Evolutionary conservation across 2,888 invertebrate genomes (phyloP), one percentile per base, ranked within the genome.

Genomic region (Kuschelorhynchus macadamiae): DNA sequence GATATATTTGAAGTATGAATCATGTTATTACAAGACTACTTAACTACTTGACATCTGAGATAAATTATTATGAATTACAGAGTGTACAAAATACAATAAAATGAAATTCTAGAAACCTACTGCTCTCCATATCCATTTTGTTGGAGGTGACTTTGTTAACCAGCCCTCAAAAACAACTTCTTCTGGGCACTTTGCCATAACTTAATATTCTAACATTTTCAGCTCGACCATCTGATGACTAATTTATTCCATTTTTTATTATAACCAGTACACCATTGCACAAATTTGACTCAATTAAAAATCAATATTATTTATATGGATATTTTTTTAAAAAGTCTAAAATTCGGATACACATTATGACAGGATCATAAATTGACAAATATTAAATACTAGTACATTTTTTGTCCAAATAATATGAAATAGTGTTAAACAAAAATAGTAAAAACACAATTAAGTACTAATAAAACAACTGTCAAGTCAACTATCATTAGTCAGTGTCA

Each of bases 111-210:
- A 2, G n/a, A 16, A 41, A 90, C 94, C 92, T 88, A 97, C 97
- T 85, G 96, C 95, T 88, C 95, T 90, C 91, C 94, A 96, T 81
- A 95, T 91, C 77, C 93, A 88, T 86, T 94, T 96, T 66, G 93
- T 91, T 67, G 97, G 97, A 76, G 97, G 97, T 67, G 97, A 97
- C 87, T 97, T 97, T 70, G 93, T 95, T 78, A 97, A 87, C 96
- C 96, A 97, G 72, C 97, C 97, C 85, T 95, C 94, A 81, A 92
- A 91, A 74, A 94, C 91, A 72, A 92, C 89, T 84, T 93, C 93
- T 82, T 88, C 86, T 73, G 85, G 86, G 76, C 83, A 85, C 80
- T 84, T 86, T 56, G 84, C 83, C 85, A 84, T 85, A 16, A 59
- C 52, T 52, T 50, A 47, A 1, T 4, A 21, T 36, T 41, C 47